Conservation (phyloP, 2,113 vertebrate genomes). For the Isichthys henryi region DNA sequence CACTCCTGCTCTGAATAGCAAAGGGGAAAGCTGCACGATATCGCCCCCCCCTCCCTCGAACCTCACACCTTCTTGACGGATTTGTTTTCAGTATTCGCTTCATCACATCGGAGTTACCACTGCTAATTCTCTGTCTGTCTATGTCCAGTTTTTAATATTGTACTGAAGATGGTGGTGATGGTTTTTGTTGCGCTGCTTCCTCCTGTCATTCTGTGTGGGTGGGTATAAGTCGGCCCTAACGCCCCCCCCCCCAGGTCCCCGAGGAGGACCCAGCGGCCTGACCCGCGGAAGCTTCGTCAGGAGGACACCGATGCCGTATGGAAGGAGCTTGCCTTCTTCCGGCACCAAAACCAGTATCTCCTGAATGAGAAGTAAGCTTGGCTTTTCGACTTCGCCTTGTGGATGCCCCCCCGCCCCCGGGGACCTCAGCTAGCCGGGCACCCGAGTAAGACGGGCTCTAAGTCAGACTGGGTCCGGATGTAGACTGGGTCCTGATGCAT, state of each 20-base stretch:
- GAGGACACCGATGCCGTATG: conserved; percentile 75
- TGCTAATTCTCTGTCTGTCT: not conserved
- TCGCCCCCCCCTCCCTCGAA: not conserved
- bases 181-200: not conserved
- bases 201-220: not conserved
- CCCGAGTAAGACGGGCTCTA: too few relatives aligned
- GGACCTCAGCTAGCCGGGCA: too few relatives aligned
- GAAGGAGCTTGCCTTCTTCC: conserved; percentile 79
- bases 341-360: conserved; percentile 71
- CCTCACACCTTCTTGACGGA: not conserved
- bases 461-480: too few relatives aligned
- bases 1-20: conserved; percentile 39
- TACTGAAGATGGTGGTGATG: not conserved
- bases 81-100: not conserved
- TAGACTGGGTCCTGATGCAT: too few relatives aligned
- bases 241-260: not conserved
- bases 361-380: conserved; percentile 73
- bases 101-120: not conserved
- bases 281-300: conserved; percentile 62
- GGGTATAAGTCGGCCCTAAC: not conserved
- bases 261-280: conserved; percentile 33
- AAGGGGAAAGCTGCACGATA: not conserved
- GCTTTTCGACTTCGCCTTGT: conserved; percentile 31
- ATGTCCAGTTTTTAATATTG: not conserved
- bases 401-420: too few relatives aligned